These are phyloP conservation scores for Ferrisia virgata DNA, from an alignment of 2,888 invertebrate genomes.

Conservation along the genomic window DNA sequence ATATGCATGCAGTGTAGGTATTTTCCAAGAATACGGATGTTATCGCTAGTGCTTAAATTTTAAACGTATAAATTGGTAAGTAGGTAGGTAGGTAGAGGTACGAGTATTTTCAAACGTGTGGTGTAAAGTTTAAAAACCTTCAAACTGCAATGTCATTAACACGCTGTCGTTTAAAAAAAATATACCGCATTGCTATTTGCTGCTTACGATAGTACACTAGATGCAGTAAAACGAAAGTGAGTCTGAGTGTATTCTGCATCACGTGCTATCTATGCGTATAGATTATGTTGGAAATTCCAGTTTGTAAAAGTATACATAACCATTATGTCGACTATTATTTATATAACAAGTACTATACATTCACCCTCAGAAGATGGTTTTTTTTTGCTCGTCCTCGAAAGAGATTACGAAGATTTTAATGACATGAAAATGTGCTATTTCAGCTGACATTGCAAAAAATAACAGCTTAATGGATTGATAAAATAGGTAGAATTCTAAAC, in stretches of 20 bases:
- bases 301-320: background rate
- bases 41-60: background rate
- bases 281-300: background rate
- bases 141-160: conserved; percentile 5
- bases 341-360: background rate
- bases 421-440: background rate
- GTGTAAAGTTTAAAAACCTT: background rate
- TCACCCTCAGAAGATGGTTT: background rate
- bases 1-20: background rate
- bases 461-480: background rate
- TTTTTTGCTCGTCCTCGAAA: background rate
- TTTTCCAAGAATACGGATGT: background rate
- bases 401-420: background rate
- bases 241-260: no score
- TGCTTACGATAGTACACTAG: background rate
- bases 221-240: conserved; percentile 10
- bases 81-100: no score
- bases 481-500: background rate
- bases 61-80: no score
- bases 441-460: background rate
- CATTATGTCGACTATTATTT: background rate
- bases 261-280: background rate
- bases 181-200: no score
- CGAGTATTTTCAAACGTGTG: background rate
- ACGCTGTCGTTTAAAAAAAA: background rate